These are phyloP conservation scores for Chlorops oryzae DNA, from an alignment of 1,140 invertebrate species.

Conservation along the genomic window DNA sequence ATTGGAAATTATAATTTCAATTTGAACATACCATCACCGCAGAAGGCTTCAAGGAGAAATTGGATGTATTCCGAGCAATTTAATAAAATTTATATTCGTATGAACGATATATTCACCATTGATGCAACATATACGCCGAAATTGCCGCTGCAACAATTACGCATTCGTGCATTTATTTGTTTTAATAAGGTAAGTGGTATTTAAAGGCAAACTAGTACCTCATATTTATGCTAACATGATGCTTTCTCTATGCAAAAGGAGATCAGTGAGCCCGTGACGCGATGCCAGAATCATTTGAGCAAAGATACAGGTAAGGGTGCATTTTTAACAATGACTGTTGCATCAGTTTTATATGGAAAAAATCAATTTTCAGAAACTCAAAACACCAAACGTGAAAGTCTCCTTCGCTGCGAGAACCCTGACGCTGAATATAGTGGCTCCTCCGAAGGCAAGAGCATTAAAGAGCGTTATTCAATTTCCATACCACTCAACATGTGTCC, in stretches of 20 bases:
- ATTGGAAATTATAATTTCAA: conserved; percentile 33
- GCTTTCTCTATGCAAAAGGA: no score
- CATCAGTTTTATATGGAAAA: no score
- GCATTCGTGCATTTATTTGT: conserved; percentile 31
- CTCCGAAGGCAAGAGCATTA: conserved; percentile 35
- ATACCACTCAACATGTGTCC: conserved; percentile 25
- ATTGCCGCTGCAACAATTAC: conserved; percentile 33
- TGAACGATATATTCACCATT: conserved; percentile 36
- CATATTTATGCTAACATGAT: no score
- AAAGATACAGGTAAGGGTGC: conserved; percentile 26
- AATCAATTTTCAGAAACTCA: conserved; percentile 14
- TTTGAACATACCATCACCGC: conserved; percentile 8
- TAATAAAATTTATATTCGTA: conserved; percentile 37
- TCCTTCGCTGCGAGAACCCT: conserved; percentile 42
- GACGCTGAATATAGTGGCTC: conserved; percentile 29
- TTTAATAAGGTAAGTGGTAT: no score
- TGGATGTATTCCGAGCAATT: conserved; percentile 29
- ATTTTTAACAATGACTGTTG: no score
- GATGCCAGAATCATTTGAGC: conserved; percentile 43
- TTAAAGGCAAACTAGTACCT: no score
- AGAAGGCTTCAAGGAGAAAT: no score
- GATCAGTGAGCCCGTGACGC: conserved; percentile 35
- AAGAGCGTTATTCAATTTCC: conserved; percentile 35
- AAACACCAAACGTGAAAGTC: conserved; percentile 19
- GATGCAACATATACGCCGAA: conserved; percentile 32